Conservation (phyloP, 2,888 invertebrate genomes). For the Halocaridina rubra region DNA sequence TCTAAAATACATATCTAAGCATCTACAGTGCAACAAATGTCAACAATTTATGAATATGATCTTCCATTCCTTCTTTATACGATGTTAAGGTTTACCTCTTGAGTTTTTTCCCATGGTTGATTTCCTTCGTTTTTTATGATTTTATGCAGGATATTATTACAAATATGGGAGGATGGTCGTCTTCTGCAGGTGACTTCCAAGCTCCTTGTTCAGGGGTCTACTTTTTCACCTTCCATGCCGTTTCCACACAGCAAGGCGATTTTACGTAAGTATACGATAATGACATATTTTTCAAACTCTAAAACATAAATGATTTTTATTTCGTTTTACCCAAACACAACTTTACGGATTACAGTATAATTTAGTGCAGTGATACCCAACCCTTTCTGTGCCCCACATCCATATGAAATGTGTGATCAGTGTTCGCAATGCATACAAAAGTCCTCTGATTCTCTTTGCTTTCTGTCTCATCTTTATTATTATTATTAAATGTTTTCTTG, state of each 20-base stretch:
- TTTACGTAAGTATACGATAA: slow-evolving; percentile 62
- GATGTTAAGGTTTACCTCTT: neutral
- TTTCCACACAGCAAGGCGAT: slow-evolving; percentile 29
- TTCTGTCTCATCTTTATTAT: too few relatives aligned
- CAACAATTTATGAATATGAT: neutral
- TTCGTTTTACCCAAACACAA: too few relatives aligned
- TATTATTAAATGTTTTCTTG: too few relatives aligned
- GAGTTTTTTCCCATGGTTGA: neutral
- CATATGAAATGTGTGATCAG: too few relatives aligned
- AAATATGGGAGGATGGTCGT: slow-evolving; percentile 55
- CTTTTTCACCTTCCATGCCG: slow-evolving; percentile 60
- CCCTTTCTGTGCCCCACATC: too few relatives aligned
- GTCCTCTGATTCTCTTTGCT: too few relatives aligned
- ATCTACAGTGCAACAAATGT: neutral
- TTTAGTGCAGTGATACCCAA: too few relatives aligned
- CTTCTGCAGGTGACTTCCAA: slow-evolving; percentile 23
- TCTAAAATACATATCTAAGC: neutral
- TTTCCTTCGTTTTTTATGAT: neutral
- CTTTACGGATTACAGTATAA: too few relatives aligned
- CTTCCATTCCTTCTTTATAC: neutral
- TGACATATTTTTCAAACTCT: too few relatives aligned
- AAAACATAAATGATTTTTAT: neutral
- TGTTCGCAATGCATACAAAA: too few relatives aligned
- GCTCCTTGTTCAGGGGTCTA: slow-evolving; percentile 57
- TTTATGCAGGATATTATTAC: slow-evolving; percentile 49